A percentile compares a stretch with the other conserved stretches of the same genome.
These are phyloP conservation scores for Trachops cirrhosus DNA, from an alignment of 2,797 vertebrate species.

Conservation along the genomic window DNA sequence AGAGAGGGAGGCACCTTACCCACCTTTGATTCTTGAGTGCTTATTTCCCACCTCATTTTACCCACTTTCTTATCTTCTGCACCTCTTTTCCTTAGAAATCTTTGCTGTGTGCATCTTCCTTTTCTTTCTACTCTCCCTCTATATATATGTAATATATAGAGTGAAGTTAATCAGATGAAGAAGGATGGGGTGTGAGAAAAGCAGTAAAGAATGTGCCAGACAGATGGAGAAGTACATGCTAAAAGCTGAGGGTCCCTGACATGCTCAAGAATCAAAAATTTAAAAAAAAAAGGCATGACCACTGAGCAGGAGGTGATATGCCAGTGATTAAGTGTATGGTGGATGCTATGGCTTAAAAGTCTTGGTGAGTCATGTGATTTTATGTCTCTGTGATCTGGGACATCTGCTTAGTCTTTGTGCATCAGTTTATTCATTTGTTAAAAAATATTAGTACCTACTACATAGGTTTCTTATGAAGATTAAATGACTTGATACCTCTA, in stretches of 20 bases:
- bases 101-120: neutral
- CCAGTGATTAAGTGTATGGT: neutral
- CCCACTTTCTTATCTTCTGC: neutral
- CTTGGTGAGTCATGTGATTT: no score
- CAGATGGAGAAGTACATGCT: neutral
- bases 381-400: neutral
- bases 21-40: rapidly evolving
- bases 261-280: neutral
- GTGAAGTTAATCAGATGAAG: no score
- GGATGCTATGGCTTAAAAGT: neutral
- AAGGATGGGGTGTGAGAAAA: neutral
- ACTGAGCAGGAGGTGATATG: neutral
- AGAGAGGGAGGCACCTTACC: rapidly evolving
- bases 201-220: neutral
- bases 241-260: rapidly evolving
- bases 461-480: neutral
- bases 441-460: neutral
- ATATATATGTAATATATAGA: rapidly evolving
- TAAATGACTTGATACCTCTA: neutral
- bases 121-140: neutral
- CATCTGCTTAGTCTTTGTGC: neutral
- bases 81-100: no score
- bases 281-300: neutral
- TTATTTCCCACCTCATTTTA: neutral
- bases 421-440: neutral